A percentile compares a stretch with the other conserved stretches of the same genome.
phyloP scores from a whole-genome alignment of 1,140 invertebrate genomes.

The Pantala flavescens region DNA sequence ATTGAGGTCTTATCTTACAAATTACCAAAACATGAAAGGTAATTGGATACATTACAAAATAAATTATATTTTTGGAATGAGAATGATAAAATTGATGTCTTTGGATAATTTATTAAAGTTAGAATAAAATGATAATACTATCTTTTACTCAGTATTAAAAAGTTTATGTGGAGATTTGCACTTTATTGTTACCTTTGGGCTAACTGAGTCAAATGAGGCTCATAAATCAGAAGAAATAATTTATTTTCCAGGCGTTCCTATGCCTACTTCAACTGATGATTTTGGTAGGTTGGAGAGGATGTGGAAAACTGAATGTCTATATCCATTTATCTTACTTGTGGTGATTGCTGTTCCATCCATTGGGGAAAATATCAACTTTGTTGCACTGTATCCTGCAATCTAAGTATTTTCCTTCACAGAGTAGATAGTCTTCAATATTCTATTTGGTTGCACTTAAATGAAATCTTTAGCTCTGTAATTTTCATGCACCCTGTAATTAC shows the following conservation, averaged over 20 bases:
- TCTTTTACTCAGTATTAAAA: too few relatives aligned
- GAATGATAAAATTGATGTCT: too few relatives aligned
- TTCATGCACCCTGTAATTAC: not conserved
- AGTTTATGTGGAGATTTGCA: too few relatives aligned
- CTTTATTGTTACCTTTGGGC: not conserved
- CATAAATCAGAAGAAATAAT: not conserved
- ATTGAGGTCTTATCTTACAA: too few relatives aligned
- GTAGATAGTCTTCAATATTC: too few relatives aligned
- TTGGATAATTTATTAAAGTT: too few relatives aligned
- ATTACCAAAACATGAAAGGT: too few relatives aligned
- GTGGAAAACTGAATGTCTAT: not conserved
- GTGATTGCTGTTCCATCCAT: not conserved
- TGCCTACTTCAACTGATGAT: not conserved
- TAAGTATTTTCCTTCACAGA: not conserved
- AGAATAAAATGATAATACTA: too few relatives aligned
- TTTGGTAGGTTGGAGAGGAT: conserved; percentile 1
- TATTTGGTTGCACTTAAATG: too few relatives aligned
- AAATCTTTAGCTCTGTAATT: not conserved
- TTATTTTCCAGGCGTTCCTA: conserved; percentile 1
- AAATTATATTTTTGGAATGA: too few relatives aligned
- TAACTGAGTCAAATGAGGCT: not conserved
- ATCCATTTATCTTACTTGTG: not conserved
- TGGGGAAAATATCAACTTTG: not conserved
- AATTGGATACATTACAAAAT: too few relatives aligned
- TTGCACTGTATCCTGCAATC: not conserved